These are phyloP conservation scores for Takifugu rubripes DNA, from an alignment of 2,797 vertebrate genomes.

Conservation along the genomic window DNA sequence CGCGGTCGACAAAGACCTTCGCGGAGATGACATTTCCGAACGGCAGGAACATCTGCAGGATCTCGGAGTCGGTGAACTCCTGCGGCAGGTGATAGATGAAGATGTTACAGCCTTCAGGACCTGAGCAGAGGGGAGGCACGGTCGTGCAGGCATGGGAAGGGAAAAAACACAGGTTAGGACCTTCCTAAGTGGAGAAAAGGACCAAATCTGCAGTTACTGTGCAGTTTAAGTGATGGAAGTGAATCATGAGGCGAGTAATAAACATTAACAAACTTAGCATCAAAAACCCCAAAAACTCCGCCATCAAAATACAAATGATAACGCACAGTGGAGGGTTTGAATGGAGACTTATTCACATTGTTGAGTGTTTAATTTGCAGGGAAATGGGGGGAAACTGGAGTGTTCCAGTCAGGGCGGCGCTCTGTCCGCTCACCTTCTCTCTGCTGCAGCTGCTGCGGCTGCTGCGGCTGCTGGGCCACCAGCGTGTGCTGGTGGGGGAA, in stretches of 20 bases:
- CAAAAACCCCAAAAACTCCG: too few relatives aligned
- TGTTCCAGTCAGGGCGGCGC: neutral
- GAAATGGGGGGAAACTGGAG: too few relatives aligned
- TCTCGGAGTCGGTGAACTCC: conserved; percentile 95
- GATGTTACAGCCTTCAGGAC: conserved; percentile 96
- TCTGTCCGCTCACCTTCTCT: conserved; percentile 79
- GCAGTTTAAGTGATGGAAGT: too few relatives aligned
- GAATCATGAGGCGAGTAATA: too few relatives aligned
- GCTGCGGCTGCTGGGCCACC: conserved; percentile 86
- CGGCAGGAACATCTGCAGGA: conserved; percentile 96
- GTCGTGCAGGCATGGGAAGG: conserved; percentile 4
- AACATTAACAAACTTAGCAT: too few relatives aligned
- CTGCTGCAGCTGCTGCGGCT: conserved; percentile 86
- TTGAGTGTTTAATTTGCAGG: too few relatives aligned
- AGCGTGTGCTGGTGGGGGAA: conserved; percentile 89
- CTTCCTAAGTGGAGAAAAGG: neutral
- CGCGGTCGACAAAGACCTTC: conserved; percentile 96
- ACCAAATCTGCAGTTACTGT: too few relatives aligned
- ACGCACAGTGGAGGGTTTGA: too few relatives aligned
- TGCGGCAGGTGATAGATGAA: conserved; percentile 99
- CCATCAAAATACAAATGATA: too few relatives aligned
- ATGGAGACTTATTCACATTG: too few relatives aligned
- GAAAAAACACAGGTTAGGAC: conserved; percentile 1
- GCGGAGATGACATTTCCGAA: conserved; percentile 98
- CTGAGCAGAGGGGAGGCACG: conserved; percentile 58